Conservation (phyloP, 2,888 invertebrate genomes). For the Cabera pusaria region DNA sequence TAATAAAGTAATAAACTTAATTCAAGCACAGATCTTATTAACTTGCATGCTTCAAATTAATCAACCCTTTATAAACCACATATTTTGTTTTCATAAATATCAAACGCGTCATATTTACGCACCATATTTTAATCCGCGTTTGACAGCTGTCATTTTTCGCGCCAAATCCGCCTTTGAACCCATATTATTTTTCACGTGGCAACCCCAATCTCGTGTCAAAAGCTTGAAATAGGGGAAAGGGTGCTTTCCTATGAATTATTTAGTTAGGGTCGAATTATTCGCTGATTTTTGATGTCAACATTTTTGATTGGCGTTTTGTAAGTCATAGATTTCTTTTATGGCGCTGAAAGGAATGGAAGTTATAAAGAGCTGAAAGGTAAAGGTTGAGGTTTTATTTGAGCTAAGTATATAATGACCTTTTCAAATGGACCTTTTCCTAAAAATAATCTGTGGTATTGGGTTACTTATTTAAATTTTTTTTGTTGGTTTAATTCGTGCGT, state of each 20-base stretch:
- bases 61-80: too few species aligned
- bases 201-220: conserved; percentile 31
- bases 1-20: too few species aligned
- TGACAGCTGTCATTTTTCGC: conserved; percentile 68
- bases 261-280: conserved; percentile 16
- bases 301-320: conserved; percentile 16
- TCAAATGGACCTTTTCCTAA: too few species aligned
- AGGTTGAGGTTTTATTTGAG: background rate
- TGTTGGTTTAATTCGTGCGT: too few species aligned
- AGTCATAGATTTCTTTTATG: background rate
- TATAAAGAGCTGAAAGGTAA: conserved; percentile 7
- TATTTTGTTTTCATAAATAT: conserved; percentile 4
- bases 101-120: conserved; percentile 18
- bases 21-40: too few species aligned
- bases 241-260: conserved; percentile 29
- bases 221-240: conserved; percentile 16
- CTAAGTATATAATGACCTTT: too few species aligned
- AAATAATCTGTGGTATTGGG: too few species aligned
- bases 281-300: conserved; percentile 23
- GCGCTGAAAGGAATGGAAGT: background rate
- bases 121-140: conserved; percentile 58
- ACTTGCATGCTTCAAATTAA: too few species aligned
- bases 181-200: conserved; percentile 52
- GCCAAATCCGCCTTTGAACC: conserved; percentile 47
- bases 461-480: too few species aligned